Evolutionary conservation across 2,888 invertebrate species (phyloP).

Genomic region (Keiferia lycopersicella): DNA sequence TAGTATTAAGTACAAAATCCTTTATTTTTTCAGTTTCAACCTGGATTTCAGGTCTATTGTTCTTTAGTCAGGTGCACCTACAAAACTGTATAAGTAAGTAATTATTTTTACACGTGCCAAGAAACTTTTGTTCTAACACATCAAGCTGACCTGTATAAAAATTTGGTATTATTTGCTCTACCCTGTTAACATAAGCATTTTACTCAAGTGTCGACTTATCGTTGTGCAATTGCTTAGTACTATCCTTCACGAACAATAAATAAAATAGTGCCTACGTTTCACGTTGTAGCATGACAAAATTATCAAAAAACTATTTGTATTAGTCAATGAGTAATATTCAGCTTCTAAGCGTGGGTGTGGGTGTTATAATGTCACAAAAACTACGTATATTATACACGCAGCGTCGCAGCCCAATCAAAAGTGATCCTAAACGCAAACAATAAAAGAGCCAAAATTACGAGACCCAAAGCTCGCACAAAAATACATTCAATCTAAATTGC

Average conservation of each 20-base stretch:
- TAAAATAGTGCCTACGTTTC: not conserved
- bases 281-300: constrained; percentile 15
- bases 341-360: constrained; percentile 13
- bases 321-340: constrained; percentile 20
- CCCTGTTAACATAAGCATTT: not conserved
- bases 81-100: not conserved
- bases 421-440: not conserved
- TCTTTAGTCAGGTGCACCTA: not conserved
- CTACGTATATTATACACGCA: not conserved
- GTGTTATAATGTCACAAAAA: constrained; percentile 4
- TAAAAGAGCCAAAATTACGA: too few species aligned
- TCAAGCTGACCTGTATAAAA: constrained; percentile 3
- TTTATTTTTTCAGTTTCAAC: not conserved
- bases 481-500: constrained; percentile 4
- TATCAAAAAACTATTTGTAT: constrained; percentile 16
- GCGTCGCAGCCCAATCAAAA: not conserved
- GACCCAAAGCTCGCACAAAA: constrained; percentile 7
- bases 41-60: not conserved
- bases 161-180: not conserved
- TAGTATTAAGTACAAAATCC: too few species aligned
- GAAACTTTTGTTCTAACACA: not conserved
- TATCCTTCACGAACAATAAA: not conserved
- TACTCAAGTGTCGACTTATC: not conserved
- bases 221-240: not conserved
- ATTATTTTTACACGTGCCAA: constrained; percentile 3